phyloP scores from a whole-genome alignment of 2,797 vertebrate genomes.

The Catharus ustulatus region DNA sequence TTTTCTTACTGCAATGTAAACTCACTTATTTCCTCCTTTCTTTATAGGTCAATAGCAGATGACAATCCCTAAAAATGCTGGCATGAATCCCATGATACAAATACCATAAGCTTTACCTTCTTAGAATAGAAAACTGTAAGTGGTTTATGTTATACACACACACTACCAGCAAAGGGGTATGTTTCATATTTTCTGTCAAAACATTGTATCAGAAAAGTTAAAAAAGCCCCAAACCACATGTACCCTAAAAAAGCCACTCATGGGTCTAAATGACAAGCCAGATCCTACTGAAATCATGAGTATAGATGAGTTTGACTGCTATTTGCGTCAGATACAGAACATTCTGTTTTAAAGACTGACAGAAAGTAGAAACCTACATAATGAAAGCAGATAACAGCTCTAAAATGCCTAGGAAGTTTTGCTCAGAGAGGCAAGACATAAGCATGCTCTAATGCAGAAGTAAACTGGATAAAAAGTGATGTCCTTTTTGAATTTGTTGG shows the following conservation, averaged over 20 bases:
- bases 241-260: neutral
- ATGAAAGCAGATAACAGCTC: neutral
- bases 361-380: neutral
- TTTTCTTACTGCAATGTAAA: neutral
- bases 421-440: neutral
- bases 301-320: neutral
- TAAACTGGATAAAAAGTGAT: neutral
- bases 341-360: conserved; percentile 7
- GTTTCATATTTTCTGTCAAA: neutral
- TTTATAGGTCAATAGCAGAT: neutral
- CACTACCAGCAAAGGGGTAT: neutral
- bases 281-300: neutral
- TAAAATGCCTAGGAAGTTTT: neutral
- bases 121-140: neutral
- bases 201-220: neutral
- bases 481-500: neutral
- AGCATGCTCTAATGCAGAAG: neutral
- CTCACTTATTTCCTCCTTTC: neutral
- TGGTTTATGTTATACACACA: neutral
- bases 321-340: neutral
- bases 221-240: neutral
- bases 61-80: neutral
- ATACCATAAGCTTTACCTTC: neutral
- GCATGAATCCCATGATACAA: neutral
- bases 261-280: neutral